Conservation (phyloP, 1,140 invertebrate species). For the Ceratina calcarata region DNA sequence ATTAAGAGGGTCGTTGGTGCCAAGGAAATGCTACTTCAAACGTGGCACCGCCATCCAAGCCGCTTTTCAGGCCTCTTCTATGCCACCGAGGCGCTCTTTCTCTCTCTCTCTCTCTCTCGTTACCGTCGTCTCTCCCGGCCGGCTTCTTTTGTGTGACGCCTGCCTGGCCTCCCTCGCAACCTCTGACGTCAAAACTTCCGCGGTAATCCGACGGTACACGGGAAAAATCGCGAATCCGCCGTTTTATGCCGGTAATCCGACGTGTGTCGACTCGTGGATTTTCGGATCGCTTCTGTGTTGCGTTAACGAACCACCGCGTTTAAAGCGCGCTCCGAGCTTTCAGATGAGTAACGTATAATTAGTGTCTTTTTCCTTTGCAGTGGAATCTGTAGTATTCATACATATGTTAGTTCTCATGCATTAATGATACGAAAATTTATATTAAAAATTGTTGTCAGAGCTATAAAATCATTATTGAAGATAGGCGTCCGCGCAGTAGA, state of each 20-base stretch:
- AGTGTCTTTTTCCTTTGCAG: no score
- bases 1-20: slow-evolving; percentile 78
- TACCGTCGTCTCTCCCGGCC: background rate
- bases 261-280: background rate
- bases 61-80: slow-evolving; percentile 56
- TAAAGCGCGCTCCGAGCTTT: no score
- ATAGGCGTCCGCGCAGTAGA: background rate
- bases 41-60: slow-evolving; percentile 52
- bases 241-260: slow-evolving; percentile 28
- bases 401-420: no score
- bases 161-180: background rate
- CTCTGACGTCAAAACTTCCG: slow-evolving; percentile 45
- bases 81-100: background rate
- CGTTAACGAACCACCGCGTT: no score
- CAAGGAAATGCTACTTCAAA: slow-evolving; percentile 73
- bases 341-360: no score
- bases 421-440: no score
- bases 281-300: background rate
- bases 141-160: slow-evolving; percentile 36
- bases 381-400: no score
- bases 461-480: no score
- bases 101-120: no score
- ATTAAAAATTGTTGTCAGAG: no score
- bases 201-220: slow-evolving; percentile 31
- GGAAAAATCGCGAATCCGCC: slow-evolving; percentile 4